phyloP scores from a whole-genome alignment of 1,140 invertebrate genomes.

The Drosophila arawakana region DNA sequence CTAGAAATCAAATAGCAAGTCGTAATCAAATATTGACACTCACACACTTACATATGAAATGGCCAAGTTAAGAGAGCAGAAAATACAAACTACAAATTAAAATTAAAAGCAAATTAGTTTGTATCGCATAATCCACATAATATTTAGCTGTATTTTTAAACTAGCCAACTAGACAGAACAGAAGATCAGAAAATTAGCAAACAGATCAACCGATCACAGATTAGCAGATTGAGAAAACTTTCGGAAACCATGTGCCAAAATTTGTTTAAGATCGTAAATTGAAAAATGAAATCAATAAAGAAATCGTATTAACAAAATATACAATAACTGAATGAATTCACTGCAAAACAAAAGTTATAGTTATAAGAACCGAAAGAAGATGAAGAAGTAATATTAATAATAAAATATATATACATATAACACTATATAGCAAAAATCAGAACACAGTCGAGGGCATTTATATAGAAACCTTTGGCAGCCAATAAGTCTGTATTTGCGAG shows the following conservation, averaged over 20 bases:
- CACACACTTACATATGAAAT: slow-evolving; percentile 14
- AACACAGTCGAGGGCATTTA: slow-evolving; percentile 46
- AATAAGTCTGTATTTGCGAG: slow-evolving; percentile 41
- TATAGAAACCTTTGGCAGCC: slow-evolving; percentile 21
- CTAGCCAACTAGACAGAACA: slow-evolving; percentile 55
- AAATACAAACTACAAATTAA: slow-evolving; percentile 72
- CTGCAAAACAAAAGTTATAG: slow-evolving; percentile 45
- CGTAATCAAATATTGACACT: slow-evolving; percentile 73
- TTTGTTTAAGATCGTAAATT: slow-evolving; percentile 57
- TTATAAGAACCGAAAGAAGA: slow-evolving; percentile 23
- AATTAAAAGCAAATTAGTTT: slow-evolving; percentile 62
- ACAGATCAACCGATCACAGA: not conserved
- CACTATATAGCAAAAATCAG: slow-evolving; percentile 22
- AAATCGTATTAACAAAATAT: slow-evolving; percentile 68
- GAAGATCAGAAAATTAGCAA: slow-evolving; percentile 18
- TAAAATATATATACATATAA: slow-evolving; percentile 14
- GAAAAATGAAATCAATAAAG: slow-evolving; percentile 21
- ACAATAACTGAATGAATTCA: slow-evolving; percentile 67
- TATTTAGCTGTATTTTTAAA: slow-evolving; percentile 75
- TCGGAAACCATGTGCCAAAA: slow-evolving; percentile 81
- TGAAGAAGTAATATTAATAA: slow-evolving; percentile 4
- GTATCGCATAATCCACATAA: slow-evolving; percentile 69
- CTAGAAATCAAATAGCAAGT: slow-evolving; percentile 73
- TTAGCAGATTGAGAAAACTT: slow-evolving; percentile 50
- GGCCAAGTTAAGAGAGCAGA: slow-evolving; percentile 61